phyloP scores from a whole-genome alignment of 2,888 invertebrate species.

The Athetis lepigone region DNA sequence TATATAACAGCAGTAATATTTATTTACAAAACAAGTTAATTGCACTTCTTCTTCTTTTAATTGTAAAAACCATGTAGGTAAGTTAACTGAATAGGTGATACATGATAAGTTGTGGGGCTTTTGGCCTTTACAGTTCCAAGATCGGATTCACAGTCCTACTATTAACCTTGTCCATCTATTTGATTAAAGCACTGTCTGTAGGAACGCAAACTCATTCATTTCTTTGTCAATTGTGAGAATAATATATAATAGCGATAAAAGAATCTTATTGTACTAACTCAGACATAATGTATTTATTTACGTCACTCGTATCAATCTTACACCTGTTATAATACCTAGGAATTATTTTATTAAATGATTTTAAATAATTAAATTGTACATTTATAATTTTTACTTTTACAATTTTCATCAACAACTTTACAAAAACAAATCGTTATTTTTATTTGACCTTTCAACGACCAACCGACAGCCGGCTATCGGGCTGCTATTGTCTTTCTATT shows the following conservation, averaged over 20 bases:
- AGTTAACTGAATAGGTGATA: slow-evolving; percentile 8
- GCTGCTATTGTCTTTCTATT: too few relatives aligned
- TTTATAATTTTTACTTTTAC: background rate
- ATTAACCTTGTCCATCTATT: background rate
- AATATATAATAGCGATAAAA: slow-evolving; percentile 47
- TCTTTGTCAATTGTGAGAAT: slow-evolving; percentile 42
- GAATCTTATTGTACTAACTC: slow-evolving; percentile 67
- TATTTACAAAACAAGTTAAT: slow-evolving; percentile 49
- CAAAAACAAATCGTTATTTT: slow-evolving; percentile 1
- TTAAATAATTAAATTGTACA: slow-evolving; percentile 12
- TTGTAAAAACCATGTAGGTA: slow-evolving; percentile 34
- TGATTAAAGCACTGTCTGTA: slow-evolving; percentile 12
- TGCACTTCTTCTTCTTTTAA: slow-evolving; percentile 34
- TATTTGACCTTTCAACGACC: too few relatives aligned
- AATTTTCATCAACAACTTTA: slow-evolving; percentile 4
- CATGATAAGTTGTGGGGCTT: background rate
- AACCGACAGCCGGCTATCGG: too few relatives aligned
- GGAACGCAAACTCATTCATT: slow-evolving; percentile 41
- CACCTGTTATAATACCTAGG: slow-evolving; percentile 73
- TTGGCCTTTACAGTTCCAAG: background rate
- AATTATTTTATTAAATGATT: slow-evolving; percentile 10
- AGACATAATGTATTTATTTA: slow-evolving; percentile 62
- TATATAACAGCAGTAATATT: slow-evolving; percentile 57
- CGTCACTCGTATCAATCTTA: slow-evolving; percentile 66
- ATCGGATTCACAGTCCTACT: background rate